A percentile compares a stretch with the other conserved stretches of the same genome.
phyloP scores from a whole-genome alignment of 2,888 invertebrate species.

The Chamaedrilus cognettii region DNA sequence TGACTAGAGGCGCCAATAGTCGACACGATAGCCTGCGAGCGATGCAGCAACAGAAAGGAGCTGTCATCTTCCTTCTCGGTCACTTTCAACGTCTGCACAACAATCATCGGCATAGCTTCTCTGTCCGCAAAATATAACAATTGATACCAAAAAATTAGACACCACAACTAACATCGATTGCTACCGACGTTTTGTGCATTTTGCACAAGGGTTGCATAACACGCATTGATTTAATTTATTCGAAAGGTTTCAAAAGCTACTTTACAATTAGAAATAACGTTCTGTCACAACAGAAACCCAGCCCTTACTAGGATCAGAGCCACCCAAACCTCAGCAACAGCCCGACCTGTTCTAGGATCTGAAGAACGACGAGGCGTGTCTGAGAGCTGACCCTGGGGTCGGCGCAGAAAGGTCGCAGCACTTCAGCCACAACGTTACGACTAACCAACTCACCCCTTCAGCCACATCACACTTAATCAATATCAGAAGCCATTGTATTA shows the following conservation, averaged over 20 bases:
- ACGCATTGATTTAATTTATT: no score
- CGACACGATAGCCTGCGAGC: slow-evolving; percentile 49
- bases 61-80: slow-evolving; percentile 47
- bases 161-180: not conserved
- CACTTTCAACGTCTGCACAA: slow-evolving; percentile 30
- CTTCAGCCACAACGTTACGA: slow-evolving; percentile 45
- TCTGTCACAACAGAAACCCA: not conserved
- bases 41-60: slow-evolving; percentile 46
- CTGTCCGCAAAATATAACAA: no score
- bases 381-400: slow-evolving; percentile 47
- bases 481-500: no score
- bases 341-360: slow-evolving; percentile 51
- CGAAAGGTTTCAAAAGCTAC: no score
- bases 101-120: no score
- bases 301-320: no score
- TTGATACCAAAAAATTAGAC: not conserved
- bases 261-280: not conserved
- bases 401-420: slow-evolving; percentile 52
- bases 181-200: not conserved
- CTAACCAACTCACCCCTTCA: slow-evolving; percentile 46
- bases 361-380: slow-evolving; percentile 48
- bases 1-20: no score
- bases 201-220: no score
- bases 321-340: not conserved
- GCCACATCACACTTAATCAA: no score